Evolutionary conservation across 2,113 vertebrate species (phyloP), one percentile per base, ranked within the genome.

Genomic region (Lepidothrix coronata): DNA sequence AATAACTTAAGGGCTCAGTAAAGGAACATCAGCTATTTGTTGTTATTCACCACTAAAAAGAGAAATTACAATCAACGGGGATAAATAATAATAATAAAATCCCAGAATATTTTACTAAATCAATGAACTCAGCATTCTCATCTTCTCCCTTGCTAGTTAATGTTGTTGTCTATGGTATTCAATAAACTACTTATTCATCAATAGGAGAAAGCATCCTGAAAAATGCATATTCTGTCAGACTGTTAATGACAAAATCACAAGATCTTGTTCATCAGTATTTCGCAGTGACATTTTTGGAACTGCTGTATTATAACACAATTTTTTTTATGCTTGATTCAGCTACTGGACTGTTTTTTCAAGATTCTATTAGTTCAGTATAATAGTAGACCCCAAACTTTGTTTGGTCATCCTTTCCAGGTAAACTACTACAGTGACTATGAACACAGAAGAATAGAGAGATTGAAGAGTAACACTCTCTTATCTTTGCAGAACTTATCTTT

Each of bases 191-290:
- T 81, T 85, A 84, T 48, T 91, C 31, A 88, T 78, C 78, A 85
- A 41, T 85, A 68, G 19, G 46, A 63, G 28, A 93, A 82, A 78
- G 15, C n/a, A 68, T 57, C 28, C 62, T 76, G 66, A 63, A 94
- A 88, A 89, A 44, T 63, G 24, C 18, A 48, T 70, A 85, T 66
- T 28, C 19, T 67, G 31, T 61, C 62, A 76, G 61, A 72, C 28
- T 72, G n/a, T 12, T 85, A 91, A 87, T 55, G 52, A 85, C 21
- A 91, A 81, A 91, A 81, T 51, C 37, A 89, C 41, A 87, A 52
- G 48, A 87, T 61, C 39, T 89, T 89, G 17, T 85, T 94, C 41
- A 72, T 96, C 85, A 75, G 54, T 33, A 85, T 71, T 93, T 93
- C 59, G 46, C 31, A 39, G 52, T 80, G 82, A 94, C 15, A 57